Evolutionary conservation across 2,888 invertebrate genomes (phyloP).

Genomic region (Macrophya annulata): DNA sequence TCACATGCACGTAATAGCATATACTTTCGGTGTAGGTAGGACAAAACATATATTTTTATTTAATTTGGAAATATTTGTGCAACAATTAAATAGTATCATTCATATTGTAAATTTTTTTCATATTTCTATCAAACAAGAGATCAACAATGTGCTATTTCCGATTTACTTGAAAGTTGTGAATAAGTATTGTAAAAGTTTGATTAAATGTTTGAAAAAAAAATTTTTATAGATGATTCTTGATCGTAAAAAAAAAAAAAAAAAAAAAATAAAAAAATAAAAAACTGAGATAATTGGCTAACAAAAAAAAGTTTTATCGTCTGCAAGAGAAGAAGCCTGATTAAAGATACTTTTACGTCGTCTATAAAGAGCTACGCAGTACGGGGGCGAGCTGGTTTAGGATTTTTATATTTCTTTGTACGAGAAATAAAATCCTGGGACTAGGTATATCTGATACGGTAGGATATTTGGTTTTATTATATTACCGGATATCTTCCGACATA

Average conservation of each 20-base stretch:
- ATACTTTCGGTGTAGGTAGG: no score
- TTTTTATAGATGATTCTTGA: background rate
- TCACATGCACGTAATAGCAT: no score
- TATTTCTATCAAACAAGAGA: background rate
- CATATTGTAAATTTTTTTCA: background rate
- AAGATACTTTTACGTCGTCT: constrained; percentile 42
- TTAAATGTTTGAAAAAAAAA: background rate
- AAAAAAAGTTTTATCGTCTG: constrained; percentile 1
- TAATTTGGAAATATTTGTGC: no score
- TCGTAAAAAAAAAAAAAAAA: background rate
- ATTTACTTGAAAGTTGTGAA: background rate
- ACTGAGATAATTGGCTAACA: background rate
- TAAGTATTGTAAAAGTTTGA: background rate
- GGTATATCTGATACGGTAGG: constrained; percentile 44
- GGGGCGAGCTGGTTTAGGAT: constrained; percentile 22
- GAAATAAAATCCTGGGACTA: constrained; percentile 23
- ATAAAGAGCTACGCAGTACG: background rate
- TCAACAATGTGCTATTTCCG: background rate
- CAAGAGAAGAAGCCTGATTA: constrained; percentile 12
- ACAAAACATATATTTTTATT: no score
- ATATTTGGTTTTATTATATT: constrained; percentile 52
- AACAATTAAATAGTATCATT: no score
- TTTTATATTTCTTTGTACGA: constrained; percentile 44
- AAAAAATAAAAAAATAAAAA: background rate
- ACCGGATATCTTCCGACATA: constrained; percentile 38